Conservation (phyloP, 1,140 invertebrate species). For the Aphelinus certus region DNA sequence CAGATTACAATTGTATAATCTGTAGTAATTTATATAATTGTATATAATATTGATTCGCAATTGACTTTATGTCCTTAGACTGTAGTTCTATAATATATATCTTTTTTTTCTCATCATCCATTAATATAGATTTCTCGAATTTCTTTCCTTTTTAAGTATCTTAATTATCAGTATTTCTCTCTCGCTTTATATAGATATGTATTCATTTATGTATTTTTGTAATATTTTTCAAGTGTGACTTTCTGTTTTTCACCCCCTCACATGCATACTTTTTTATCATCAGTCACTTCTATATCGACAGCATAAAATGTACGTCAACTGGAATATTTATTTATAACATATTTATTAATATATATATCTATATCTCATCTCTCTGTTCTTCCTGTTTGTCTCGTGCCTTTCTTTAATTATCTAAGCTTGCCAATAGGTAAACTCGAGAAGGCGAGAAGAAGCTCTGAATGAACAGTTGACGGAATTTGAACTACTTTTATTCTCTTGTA, state of each 20-base stretch:
- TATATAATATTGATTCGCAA: constrained; percentile 56
- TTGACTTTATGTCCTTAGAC: constrained; percentile 53
- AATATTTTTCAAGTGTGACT: constrained; percentile 21
- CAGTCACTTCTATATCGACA: not conserved
- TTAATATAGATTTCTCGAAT: constrained; percentile 40
- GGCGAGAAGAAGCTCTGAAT: constrained; percentile 34
- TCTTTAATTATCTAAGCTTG: constrained; percentile 16
- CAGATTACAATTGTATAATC: constrained; percentile 44
- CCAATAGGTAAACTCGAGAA: constrained; percentile 31
- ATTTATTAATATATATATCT: constrained; percentile 1
- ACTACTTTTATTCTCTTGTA: constrained; percentile 3
- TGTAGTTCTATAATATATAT: not conserved
- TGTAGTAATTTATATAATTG: constrained; percentile 43
- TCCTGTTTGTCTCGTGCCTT: constrained; percentile 1
- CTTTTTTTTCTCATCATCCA: constrained; percentile 41
- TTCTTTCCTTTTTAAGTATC: constrained; percentile 14
- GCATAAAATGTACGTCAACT: too few relatives aligned
- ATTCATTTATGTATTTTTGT: constrained; percentile 10
- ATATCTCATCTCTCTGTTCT: constrained; percentile 9
- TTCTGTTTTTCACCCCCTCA: constrained; percentile 37
- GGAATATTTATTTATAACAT: not conserved
- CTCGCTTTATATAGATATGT: constrained; percentile 7
- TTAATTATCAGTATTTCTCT: constrained; percentile 40
- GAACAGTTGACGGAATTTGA: constrained; percentile 12
- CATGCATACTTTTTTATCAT: constrained; percentile 16